Evolutionary conservation across 1,140 invertebrate species (phyloP), one percentile per base, ranked within the genome.

Genomic region (Lepeophtheirus salmonis): DNA sequence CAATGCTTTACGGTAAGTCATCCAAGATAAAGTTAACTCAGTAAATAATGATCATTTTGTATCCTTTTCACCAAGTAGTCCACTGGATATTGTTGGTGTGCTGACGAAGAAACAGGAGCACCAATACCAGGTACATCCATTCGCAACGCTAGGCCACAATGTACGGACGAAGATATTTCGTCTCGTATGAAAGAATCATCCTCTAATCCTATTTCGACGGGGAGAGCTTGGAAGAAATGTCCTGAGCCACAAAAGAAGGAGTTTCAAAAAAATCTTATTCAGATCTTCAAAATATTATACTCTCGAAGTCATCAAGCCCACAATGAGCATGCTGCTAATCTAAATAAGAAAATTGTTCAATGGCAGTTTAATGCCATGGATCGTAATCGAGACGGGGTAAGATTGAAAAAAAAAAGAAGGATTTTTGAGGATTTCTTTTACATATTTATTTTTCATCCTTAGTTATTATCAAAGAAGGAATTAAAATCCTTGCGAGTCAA

Each of bases 71-170:
- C 21, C 21, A 20, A 16, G 10, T 13, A 60, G 57, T 26, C 23
- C 13, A 69, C 67, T 10, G 64, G 66, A 10, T 69, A 66, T 64
- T 72, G 71, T 53, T 72, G 71, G 71, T 72, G 71, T 63, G 70
- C 70, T 2, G 62, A 70, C 21, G 64, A 67, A 48, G 52, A 64
- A 1, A 69, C 66, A 0, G 70, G 70, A 6, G 63, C 62, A 14
- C 69, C 70, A 0, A 68, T 72, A 12, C 67, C 69, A 1, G 68
- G 70, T 3, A 70, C 69, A 2, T 66, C 71, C 1, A 69, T 67
- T 2, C 67, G 67, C 48, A 68, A 69, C 4, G 61, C 64, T 18
- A 64, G 59, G 20, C 70, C 70, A 1, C 65, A 69, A 63, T 73
- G 71, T 61, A 64, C 26, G 55, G 14, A n/a, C 14, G 22, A 20